Base-by-base conservation (phyloP, 1,140 invertebrate species). In the Caenorhabditis briggsae region DNA sequence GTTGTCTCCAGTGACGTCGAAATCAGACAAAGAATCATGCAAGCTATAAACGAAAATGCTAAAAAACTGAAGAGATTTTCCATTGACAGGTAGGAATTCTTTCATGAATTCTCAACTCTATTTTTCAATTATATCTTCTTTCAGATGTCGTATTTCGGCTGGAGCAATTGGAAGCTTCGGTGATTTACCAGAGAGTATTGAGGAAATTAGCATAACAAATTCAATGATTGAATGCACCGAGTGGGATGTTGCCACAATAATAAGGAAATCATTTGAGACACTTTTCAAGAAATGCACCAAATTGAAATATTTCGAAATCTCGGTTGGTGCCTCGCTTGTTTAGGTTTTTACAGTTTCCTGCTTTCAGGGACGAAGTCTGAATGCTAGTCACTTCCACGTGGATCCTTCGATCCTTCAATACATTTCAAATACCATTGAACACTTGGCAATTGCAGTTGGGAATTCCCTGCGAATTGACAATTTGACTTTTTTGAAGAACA, bases 151-250 rank as follows among this genome's bases (percentile, higher is more conserved):
- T 9, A 74, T 74, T 11, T 74, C 65, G n/a, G 16, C 65, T 9
- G 65, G 65, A 43, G 65, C 65, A 23, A 74, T 74, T n/a, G 65
- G 65, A 46, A 74, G 65, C n/a, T 74, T 74, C 9, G 65, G 65
- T 48, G 65, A 74, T n/a, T 74, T 74, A 48, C 65, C 65, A 9
- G 65, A 74, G 1, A 74, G 41, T 20, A 74, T 74, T 46, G 65
- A 74, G 23, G 65, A 74, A n/a, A 74, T 74, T 16, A 74, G 65
- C n/a, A 74, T 74, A 11, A 74, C 65, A n/a, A 74, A 74, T 74
- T 74, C 65, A 48, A 46, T 74, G 65, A 74, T 74, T 23, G 65
- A 74, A 48, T 74, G 65, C n/a, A 46, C 65, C 18, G 65, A 74
- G n/a, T 74, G 65, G 65, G 65, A 74, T 46, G 65, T 74, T 18